A percentile compares a stretch with the other conserved stretches of the same genome.
Conservation (phyloP, 2,888 invertebrate species). For the Smittia sp. region DNA sequence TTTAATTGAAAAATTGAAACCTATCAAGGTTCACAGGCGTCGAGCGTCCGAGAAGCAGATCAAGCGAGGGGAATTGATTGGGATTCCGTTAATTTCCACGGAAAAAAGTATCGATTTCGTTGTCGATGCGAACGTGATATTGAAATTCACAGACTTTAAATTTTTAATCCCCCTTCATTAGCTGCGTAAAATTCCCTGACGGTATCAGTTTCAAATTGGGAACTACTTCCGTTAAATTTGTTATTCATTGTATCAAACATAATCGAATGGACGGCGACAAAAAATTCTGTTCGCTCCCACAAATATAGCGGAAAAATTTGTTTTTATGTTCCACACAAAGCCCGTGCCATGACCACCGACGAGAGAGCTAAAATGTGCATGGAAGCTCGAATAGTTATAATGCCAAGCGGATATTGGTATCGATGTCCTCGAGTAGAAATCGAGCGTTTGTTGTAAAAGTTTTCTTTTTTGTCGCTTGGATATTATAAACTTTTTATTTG, state of each 20-base stretch:
- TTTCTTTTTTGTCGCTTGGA: not conserved
- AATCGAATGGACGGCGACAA: not conserved
- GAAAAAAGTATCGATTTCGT: slow-evolving; percentile 38
- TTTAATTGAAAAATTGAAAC: slow-evolving; percentile 25
- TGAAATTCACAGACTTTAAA: slow-evolving; percentile 9
- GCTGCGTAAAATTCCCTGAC: not conserved
- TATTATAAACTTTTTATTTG: slow-evolving; percentile 26
- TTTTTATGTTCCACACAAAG: not conserved
- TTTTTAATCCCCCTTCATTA: slow-evolving; percentile 14
- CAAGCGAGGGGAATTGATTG: slow-evolving; percentile 5
- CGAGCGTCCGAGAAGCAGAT: not conserved
- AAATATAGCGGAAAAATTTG: slow-evolving; percentile 11
- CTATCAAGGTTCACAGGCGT: not conserved
- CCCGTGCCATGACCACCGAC: slow-evolving; percentile 30
- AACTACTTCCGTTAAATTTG: slow-evolving; percentile 38
- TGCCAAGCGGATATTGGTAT: slow-evolving; percentile 39
- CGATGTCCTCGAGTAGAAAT: slow-evolving; percentile 24
- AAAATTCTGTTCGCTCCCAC: slow-evolving; percentile 1
- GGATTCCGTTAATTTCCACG: slow-evolving; percentile 18
- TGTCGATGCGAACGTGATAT: slow-evolving; percentile 1
- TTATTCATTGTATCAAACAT: slow-evolving; percentile 27
- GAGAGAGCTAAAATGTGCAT: slow-evolving; percentile 16
- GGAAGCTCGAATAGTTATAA: slow-evolving; percentile 26
- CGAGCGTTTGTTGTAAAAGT: not conserved
- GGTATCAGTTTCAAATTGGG: slow-evolving; percentile 24